These are phyloP conservation scores for Ophion obscuratus DNA, from an alignment of 2,888 invertebrate species.

Conservation along the genomic window DNA sequence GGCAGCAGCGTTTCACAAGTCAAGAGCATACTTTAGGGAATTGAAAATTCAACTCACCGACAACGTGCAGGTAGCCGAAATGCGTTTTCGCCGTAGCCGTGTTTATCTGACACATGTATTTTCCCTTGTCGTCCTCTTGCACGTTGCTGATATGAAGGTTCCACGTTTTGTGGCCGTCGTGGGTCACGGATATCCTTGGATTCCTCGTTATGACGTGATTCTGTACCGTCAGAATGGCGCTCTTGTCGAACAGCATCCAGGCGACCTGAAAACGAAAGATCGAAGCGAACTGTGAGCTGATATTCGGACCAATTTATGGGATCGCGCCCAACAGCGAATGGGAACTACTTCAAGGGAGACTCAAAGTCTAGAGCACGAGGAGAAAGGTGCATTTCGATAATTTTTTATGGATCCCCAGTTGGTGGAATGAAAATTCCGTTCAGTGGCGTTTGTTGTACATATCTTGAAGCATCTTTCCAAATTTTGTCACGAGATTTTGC, in stretches of 20 bases:
- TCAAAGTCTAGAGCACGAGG: no score
- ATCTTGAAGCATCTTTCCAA: no score
- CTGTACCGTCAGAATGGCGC: constrained; percentile 96
- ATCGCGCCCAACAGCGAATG: not conserved
- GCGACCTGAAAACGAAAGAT: constrained; percentile 89
- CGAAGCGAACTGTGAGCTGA: constrained; percentile 29
- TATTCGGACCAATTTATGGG: not conserved
- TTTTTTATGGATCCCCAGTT: no score
- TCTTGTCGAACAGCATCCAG: constrained; percentile 98
- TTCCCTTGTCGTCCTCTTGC: constrained; percentile 95
- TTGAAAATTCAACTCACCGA: constrained; percentile 88
- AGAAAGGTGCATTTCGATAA: no score
- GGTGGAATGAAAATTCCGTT: no score
- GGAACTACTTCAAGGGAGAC: not conserved
- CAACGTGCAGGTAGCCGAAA: constrained; percentile 96
- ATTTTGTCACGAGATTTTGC: no score
- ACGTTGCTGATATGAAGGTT: constrained; percentile 96
- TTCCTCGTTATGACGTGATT: constrained; percentile 97
- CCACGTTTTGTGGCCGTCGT: constrained; percentile 97
- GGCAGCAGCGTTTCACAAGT: not conserved
- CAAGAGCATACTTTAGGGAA: not conserved
- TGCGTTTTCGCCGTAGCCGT: constrained; percentile 96
- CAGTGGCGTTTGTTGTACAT: no score
- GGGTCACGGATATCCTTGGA: constrained; percentile 95
- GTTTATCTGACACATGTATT: constrained; percentile 98